Conservation (phyloP, 2,888 invertebrate species). For the Melinaea marsaeus region DNA sequence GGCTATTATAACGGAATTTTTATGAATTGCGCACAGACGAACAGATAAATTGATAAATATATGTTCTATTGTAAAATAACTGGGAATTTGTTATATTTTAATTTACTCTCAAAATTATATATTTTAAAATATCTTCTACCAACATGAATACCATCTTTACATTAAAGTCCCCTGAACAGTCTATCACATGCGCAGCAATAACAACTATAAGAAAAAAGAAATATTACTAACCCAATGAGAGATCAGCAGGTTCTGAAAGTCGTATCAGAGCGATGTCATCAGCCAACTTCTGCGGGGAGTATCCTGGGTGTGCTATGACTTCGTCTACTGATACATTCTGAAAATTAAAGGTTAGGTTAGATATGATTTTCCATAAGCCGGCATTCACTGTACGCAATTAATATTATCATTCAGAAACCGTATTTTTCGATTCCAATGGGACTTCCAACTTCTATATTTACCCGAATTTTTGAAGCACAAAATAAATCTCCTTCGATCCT, state of each 20-base stretch:
- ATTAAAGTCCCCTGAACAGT: too few relatives aligned
- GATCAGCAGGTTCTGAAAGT: slow-evolving; percentile 64
- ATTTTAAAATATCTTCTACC: too few relatives aligned
- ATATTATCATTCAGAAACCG: not conserved
- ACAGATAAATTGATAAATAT: too few relatives aligned
- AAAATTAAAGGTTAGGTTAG: slow-evolving; percentile 24
- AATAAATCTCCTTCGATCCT: slow-evolving; percentile 47
- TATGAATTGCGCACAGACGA: too few relatives aligned
- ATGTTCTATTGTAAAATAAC: too few relatives aligned
- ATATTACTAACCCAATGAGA: slow-evolving; percentile 48
- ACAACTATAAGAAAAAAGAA: not conserved
- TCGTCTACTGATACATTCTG: slow-evolving; percentile 67
- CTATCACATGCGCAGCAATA: too few relatives aligned
- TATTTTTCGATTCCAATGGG: not conserved
- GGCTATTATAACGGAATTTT: too few relatives aligned
- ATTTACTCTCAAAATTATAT: too few relatives aligned
- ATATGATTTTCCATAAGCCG: not conserved
- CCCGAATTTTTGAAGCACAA: slow-evolving; percentile 52
- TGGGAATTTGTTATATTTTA: too few relatives aligned
- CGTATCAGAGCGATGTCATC: slow-evolving; percentile 81
- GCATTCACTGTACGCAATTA: not conserved
- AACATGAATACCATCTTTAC: too few relatives aligned
- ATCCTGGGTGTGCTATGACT: slow-evolving; percentile 72
- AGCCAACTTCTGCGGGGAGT: slow-evolving; percentile 48
- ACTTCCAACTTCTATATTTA: slow-evolving; percentile 31